Conservation (phyloP, 23 tunicate species). For the Botrylloides violaceus region DNA sequence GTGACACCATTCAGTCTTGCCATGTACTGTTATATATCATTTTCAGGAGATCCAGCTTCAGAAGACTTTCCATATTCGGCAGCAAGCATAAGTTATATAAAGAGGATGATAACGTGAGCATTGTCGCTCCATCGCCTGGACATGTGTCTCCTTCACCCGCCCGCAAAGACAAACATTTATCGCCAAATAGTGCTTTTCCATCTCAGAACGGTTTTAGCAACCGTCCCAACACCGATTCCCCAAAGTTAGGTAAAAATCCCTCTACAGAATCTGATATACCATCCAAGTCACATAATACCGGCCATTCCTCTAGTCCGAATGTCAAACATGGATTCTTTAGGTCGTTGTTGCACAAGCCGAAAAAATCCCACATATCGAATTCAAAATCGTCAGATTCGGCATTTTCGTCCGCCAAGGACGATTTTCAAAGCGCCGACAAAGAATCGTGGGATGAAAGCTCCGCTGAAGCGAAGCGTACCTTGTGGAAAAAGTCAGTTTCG, state of each 20-base stretch:
- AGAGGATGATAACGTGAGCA: neutral
- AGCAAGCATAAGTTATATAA: conserved; percentile 10
- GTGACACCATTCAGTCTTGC: no score
- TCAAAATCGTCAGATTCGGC: conserved; percentile 7
- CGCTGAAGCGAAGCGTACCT: conserved; percentile 44
- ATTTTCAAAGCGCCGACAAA: conserved; percentile 14
- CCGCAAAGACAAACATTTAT: conserved; percentile 38
- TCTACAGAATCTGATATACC: neutral
- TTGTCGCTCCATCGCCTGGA: conserved; percentile 5
- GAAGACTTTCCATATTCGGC: conserved; percentile 9
- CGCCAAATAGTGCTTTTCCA: conserved; percentile 40
- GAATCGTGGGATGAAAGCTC: conserved; percentile 4
- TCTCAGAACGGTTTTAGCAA: neutral
- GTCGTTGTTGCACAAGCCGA: conserved; percentile 10
- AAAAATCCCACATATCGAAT: conserved; percentile 1
- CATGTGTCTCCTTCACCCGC: conserved; percentile 11
- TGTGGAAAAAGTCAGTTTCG: conserved; percentile 39
- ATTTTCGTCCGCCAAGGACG: conserved; percentile 7
- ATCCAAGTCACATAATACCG: no score
- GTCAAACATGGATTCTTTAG: conserved; percentile 18
- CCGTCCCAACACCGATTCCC: neutral
- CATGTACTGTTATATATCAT: neutral
- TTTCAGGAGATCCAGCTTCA: conserved; percentile 3
- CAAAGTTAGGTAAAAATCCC: neutral
- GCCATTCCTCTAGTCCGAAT: neutral